Evolutionary conservation across 1,140 invertebrate species (phyloP), one percentile per base, ranked within the genome.

Genomic region (Phenacoccus solenopsis): DNA sequence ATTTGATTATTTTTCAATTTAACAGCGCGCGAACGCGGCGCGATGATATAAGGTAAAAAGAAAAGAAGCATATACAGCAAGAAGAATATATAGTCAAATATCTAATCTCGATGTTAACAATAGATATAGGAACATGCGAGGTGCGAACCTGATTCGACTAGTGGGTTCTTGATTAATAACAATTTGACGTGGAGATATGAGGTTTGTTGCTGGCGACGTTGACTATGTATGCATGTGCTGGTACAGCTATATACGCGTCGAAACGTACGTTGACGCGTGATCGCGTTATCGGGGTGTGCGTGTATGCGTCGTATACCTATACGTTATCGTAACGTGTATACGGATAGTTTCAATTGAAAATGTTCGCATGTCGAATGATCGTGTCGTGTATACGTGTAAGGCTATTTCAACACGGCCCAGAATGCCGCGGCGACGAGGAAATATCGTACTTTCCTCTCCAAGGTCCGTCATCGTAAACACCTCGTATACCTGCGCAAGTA

Each of bases 81-180:
- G 21, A 64, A 22, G 38, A 32, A 5, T 49, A 49, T 16, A 49
- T 49, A 64, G 5, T 64, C 59, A 16, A 64, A 64, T 64, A 64
- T 64, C 59, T 25, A 64, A 64, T 64, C 59, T 64, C 22, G 25
- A 4, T 27, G 59, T 24, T 24, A 64, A 64, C 59, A 64, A 64
- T 64, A 25, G 59, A 49, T 16, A 9, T 64, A 22, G 59, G 2
- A 64, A 20, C 16, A 27, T 24, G 5, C 13, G 59, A 24, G 59
- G 59, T 64, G 25, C 21, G 59, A 64, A 64, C 13, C 22, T 25
- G 59, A 24, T 27, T 25, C 59, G 5, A 64, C 21, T 64, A 27
- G 59, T 64, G 25, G 59, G 22, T 64, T 64, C 59, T 64, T 64
- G 59, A 64, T 64, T 64, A 64, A 64, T 64, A 64, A 64, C 59